Base-by-base conservation (phyloP, 2,113 vertebrate species). In the Phylloscopus trochilus region DNA sequence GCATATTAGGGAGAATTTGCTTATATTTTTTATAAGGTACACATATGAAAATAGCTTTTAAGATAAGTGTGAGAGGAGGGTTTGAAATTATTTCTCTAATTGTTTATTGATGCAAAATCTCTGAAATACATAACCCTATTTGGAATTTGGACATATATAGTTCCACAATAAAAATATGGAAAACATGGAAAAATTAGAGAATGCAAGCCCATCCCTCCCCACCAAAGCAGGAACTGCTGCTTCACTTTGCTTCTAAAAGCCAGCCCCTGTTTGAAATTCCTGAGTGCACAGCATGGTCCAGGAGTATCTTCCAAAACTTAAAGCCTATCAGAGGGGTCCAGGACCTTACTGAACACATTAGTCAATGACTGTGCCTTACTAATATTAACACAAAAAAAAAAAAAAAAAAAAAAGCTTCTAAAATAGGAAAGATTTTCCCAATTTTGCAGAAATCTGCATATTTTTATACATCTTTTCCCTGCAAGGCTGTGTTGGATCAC, bases 351-450 rank as follows among this genome's bases (percentile, higher is more conserved):
- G 18, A 68, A 87, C 15, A 53, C 0, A 0, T 60, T 35, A 49
- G 51, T 56, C 9, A 53, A 51, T 12, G 28, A 23, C 0, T 0
- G 13, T 66, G 26, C 9, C 41, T 49, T 60, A 62, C 0, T 46
- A 37, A 44, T 58, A 9, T 4, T 75, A 74, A 39, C 37, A 39
- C 37, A 39, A 39, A 41, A 41, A 13, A 41, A 13, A 41, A 41
- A 94, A 92, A 76, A n/a, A 60, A 5, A 60, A 62, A 66, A 30
- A 2, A 56, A 13, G 2, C 15, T 75, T 83, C 41, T 49, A 72
- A 83, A 88, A 41, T 8, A 80, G 5, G 7, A 49, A 55, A 64
- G 1, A 5, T 41, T 74, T 82, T 64, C 18, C 17, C 26, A 74
- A 17, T 66, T 86, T 49, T 49, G 18, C 46, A 87, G 44, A 69